Evolutionary conservation across 2,113 vertebrate species (phyloP), one percentile per base, ranked within the genome.

Genomic region (Odontesthes bonariensis): DNA sequence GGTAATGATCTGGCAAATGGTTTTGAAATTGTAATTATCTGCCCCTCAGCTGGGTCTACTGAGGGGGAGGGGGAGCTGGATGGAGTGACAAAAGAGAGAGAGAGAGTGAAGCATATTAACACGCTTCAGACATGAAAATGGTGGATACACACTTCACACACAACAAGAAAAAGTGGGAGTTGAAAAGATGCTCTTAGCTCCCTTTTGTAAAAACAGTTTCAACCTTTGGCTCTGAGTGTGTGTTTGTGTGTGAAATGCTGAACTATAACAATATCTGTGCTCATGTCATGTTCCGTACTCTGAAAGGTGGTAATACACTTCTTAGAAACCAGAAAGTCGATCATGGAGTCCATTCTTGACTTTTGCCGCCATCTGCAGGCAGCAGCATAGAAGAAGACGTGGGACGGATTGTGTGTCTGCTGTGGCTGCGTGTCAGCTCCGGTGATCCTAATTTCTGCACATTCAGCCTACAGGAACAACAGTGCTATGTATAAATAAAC

Each of bases 1-100:
- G 86, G 83, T 94, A 93, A 94, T 94, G 92, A 93, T 93, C 90
- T 92, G 92, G 91, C 91, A 93, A 94, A 94, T 93, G 92, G 88
- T 92, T 94, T 91, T 93, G 93, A 94, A 93, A 93, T 94, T 92
- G 91, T 93, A 93, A 91, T 93, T 88, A 92, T 92, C 79, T 85
- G 77, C 71, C 54, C 88, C 82, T 76, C 79, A 81, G 87, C 81
- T 85, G 76, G 42, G 83, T 81, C 71, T 76, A 14, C 20, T 46
- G 1, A 11, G 16, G 35, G 54, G 27, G 47, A 16, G 63, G 1
- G 16, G 22, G 20, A 65, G 14, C 35, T n/a, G 31, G 40, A 59
- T 20, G 46, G 31, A 38, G 68, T 47, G 65, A 56, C 7, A 46
- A 56, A 53, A 60, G 23, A 75, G 19, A 76, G 13, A 8, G 35